These are phyloP conservation scores for Sebastes iracundus DNA, from an alignment of 2,797 vertebrate genomes.

Conservation along the genomic window DNA sequence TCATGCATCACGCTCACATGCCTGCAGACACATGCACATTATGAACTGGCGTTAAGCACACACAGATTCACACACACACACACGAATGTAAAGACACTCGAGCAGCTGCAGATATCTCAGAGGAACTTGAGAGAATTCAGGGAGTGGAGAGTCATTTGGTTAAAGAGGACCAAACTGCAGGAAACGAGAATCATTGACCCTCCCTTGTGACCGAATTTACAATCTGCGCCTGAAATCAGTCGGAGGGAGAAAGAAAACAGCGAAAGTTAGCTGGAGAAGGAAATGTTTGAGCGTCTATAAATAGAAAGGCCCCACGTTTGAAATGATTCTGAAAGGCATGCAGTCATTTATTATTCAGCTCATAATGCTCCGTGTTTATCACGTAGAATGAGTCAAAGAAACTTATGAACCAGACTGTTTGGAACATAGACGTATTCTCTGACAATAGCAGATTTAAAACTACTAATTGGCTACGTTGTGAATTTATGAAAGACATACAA, in stretches of 20 bases:
- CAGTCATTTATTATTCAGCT: constrained; percentile 73
- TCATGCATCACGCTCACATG: constrained; percentile 49
- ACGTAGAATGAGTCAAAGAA: constrained; percentile 37
- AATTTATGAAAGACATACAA: neutral
- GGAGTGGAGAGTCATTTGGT: constrained; percentile 72
- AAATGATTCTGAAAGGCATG: constrained; percentile 69
- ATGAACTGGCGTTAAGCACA: constrained; percentile 2
- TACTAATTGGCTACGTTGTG: neutral
- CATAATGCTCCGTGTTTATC: constrained; percentile 61
- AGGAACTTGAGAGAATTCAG: constrained; percentile 65
- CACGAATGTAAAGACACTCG: constrained; percentile 20
- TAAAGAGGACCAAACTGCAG: constrained; percentile 74
- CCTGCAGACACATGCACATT: constrained; percentile 38
- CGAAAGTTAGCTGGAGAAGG: constrained; percentile 67
- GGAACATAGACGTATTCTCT: constrained; percentile 7
- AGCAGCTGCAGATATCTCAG: constrained; percentile 48
- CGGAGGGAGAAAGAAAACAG: constrained; percentile 67
- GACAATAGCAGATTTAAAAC: constrained; percentile 11
- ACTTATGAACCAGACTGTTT: constrained; percentile 14
- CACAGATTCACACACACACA: constrained; percentile 21
- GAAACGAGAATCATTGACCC: constrained; percentile 77
- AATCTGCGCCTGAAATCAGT: constrained; percentile 75
- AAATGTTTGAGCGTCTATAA: constrained; percentile 73
- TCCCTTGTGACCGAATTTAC: constrained; percentile 73
- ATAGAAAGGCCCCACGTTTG: constrained; percentile 62